phyloP scores from a whole-genome alignment of 1,140 invertebrate genomes.

The Leptonema lineaticorne region DNA sequence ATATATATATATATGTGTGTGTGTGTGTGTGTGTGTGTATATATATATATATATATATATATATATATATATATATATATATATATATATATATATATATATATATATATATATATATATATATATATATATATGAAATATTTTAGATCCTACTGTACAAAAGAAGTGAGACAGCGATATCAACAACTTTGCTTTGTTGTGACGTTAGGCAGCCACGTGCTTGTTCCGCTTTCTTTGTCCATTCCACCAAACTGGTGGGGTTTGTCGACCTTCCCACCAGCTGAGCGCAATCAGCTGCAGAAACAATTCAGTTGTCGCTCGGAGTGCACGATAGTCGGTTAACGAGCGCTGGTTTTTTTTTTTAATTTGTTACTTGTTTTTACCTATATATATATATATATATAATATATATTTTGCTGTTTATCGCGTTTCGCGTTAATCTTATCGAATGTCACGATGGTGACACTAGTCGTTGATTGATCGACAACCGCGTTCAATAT shows the following conservation, averaged over 20 bases:
- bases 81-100: too few species aligned
- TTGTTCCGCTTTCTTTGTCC: slow-evolving; percentile 5
- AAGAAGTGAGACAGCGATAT: background rate
- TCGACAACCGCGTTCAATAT: background rate
- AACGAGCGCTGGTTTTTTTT: too few species aligned
- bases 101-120: too few species aligned
- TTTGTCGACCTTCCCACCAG: slow-evolving; percentile 12
- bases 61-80: too few species aligned
- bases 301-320: background rate
- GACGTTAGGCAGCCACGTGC: background rate
- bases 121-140: too few species aligned
- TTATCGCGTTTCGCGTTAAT: background rate
- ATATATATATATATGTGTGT: too few species aligned
- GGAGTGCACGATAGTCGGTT: background rate
- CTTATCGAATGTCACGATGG: background rate
- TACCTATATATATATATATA: too few species aligned
- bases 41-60: too few species aligned
- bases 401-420: background rate
- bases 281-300: background rate
- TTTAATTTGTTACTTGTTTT: too few species aligned
- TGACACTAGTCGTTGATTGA: background rate
- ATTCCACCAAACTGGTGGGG: background rate
- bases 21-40: too few species aligned
- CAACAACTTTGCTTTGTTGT: background rate
- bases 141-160: too few species aligned